Conservation (phyloP, 2,888 invertebrate genomes). For the Hyposoter dolosus region DNA sequence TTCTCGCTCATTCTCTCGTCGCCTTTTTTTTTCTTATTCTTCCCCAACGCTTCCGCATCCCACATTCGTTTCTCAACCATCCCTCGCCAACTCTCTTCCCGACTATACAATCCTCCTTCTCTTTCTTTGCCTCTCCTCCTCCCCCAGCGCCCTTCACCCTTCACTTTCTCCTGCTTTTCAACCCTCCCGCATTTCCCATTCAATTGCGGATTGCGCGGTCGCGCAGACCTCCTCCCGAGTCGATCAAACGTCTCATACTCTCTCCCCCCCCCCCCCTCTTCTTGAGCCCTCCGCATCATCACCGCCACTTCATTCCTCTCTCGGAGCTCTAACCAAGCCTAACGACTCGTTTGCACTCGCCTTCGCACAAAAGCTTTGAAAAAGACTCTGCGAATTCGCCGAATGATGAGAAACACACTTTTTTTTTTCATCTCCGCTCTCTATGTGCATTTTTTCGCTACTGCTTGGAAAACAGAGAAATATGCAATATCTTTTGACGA, state of each 20-base stretch:
- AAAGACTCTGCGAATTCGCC: slow-evolving; percentile 46
- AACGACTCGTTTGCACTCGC: slow-evolving; percentile 59
- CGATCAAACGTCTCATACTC: slow-evolving; percentile 65
- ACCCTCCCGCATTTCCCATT: slow-evolving; percentile 48
- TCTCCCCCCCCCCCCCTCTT: neutral
- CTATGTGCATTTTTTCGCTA: slow-evolving; percentile 13
- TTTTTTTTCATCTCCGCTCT: slow-evolving; percentile 29
- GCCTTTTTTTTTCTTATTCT: slow-evolving; percentile 22
- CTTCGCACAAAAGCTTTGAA: slow-evolving; percentile 46
- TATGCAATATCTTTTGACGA: neutral
- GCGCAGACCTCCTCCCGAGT: slow-evolving; percentile 59
- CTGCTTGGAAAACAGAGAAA: neutral
- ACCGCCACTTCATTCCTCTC: slow-evolving; percentile 61
- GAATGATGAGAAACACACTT: slow-evolving; percentile 14
- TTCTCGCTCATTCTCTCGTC: slow-evolving; percentile 57
- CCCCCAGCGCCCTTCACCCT: slow-evolving; percentile 24
- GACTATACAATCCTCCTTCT: slow-evolving; percentile 28
- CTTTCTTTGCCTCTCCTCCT: neutral
- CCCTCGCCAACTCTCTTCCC: slow-evolving; percentile 56
- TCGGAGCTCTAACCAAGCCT: slow-evolving; percentile 56
- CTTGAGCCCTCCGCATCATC: slow-evolving; percentile 26
- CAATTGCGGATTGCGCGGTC: slow-evolving; percentile 63
- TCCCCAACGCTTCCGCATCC: slow-evolving; percentile 43
- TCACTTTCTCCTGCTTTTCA: neutral
- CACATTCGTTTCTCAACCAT: slow-evolving; percentile 58